These are phyloP conservation scores for Tipula unca DNA, from an alignment of 2,888 invertebrate genomes.

Conservation along the genomic window DNA sequence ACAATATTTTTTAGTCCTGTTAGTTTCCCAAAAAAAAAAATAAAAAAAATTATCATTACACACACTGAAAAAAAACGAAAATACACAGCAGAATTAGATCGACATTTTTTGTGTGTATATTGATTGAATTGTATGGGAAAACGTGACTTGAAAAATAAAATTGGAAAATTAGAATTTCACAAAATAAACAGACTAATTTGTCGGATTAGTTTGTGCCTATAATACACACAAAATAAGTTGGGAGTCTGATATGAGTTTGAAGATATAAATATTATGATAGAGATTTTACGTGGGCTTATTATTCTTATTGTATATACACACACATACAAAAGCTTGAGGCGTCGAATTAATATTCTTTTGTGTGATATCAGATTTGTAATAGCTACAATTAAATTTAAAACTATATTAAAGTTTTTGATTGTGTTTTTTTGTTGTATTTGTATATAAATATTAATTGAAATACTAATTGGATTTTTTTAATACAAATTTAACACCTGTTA, in stretches of 20 bases:
- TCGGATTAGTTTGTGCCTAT: not conserved
- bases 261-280: not conserved
- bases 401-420: not conserved
- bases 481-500: no score
- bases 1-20: not conserved
- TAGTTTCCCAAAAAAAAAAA: not conserved
- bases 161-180: not conserved
- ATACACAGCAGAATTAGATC: not conserved
- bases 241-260: not conserved
- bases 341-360: not conserved
- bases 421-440: no score
- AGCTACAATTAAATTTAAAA: not conserved
- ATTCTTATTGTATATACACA: not conserved
- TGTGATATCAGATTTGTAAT: not conserved
- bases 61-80: not conserved
- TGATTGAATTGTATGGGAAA: not conserved
- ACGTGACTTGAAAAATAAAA: not conserved
- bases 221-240: not conserved
- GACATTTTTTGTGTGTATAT: not conserved
- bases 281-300: not conserved
- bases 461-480: no score
- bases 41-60: not conserved
- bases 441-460: no score
- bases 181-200: not conserved
- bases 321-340: not conserved